phyloP scores from a whole-genome alignment of 1,140 invertebrate species.

The Mercenaria mercenaria region DNA sequence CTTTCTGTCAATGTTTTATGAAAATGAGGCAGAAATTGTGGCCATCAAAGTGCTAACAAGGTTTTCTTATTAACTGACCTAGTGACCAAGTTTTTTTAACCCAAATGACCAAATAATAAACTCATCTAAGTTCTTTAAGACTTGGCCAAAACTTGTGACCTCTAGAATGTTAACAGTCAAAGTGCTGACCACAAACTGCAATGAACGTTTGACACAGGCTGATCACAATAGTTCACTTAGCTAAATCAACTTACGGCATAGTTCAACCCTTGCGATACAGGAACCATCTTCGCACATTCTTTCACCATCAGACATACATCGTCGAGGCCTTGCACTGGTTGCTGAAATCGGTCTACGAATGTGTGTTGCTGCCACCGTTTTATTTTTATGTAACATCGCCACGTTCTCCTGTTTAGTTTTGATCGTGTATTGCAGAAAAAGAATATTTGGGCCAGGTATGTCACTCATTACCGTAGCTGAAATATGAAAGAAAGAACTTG shows the following conservation, averaged over 20 bases:
- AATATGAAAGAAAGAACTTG: constrained; percentile 4
- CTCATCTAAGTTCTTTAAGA: no score
- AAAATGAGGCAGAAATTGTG: no score
- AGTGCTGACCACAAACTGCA: no score
- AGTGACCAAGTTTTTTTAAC: no score
- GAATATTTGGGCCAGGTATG: neutral
- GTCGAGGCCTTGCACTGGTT: neutral
- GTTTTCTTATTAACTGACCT: no score
- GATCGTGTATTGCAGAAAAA: constrained; percentile 16
- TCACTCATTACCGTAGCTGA: neutral
- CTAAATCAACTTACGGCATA: constrained; percentile 82
- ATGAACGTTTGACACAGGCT: no score
- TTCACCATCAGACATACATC: constrained; percentile 64
- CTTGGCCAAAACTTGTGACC: no score
- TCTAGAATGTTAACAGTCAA: no score
- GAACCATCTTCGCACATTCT: constrained; percentile 74
- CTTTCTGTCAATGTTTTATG: no score
- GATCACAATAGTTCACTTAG: no score
- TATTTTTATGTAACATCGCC: constrained; percentile 13
- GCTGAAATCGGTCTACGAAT: neutral
- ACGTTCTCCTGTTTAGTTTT: neutral
- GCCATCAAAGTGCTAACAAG: no score
- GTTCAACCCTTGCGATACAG: constrained; percentile 75
- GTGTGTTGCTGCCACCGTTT: neutral
- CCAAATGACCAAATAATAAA: no score